A percentile compares a stretch with the other conserved stretches of the same genome.
These are phyloP conservation scores for Coreoperca whiteheadi DNA, from an alignment of 2,113 vertebrate genomes.

Conservation along the genomic window DNA sequence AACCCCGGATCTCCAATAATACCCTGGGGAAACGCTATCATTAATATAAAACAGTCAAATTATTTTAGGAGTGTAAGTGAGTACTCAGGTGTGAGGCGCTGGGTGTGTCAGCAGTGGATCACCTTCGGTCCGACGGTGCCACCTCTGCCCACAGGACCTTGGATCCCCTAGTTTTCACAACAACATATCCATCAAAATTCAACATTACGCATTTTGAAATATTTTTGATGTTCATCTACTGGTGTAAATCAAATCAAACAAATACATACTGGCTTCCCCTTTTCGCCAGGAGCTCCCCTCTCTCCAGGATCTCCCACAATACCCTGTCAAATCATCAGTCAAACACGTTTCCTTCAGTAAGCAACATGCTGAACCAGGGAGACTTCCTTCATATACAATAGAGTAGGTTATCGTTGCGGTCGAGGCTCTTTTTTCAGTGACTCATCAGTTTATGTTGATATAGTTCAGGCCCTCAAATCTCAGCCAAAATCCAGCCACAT, in stretches of 20 bases:
- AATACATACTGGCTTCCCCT: slow-evolving; percentile 84
- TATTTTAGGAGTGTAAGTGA: slow-evolving; percentile 6
- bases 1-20: slow-evolving; percentile 86
- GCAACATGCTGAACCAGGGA: neutral
- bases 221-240: neutral
- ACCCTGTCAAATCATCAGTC: slow-evolving; percentile 78
- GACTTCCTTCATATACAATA: slow-evolving; percentile 17
- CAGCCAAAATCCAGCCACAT: slow-evolving; percentile 64
- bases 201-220: neutral
- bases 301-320: slow-evolving; percentile 87
- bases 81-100: neutral
- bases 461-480: slow-evolving; percentile 52
- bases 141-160: slow-evolving; percentile 75
- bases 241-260: neutral
- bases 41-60: slow-evolving; percentile 8
- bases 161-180: slow-evolving; percentile 76
- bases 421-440: slow-evolving; percentile 40
- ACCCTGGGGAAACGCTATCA: slow-evolving; percentile 72
- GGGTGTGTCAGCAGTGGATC: slow-evolving; percentile 19
- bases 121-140: slow-evolving; percentile 82
- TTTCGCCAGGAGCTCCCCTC: slow-evolving; percentile 79
- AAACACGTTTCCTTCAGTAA: neutral
- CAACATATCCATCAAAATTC: neutral
- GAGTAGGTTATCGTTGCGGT: slow-evolving; percentile 33
- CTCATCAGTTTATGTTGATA: slow-evolving; percentile 54